A percentile compares a stretch with the other conserved stretches of the same genome.
Conservation (phyloP, 2,888 invertebrate genomes). For the Papilio gigon region DNA sequence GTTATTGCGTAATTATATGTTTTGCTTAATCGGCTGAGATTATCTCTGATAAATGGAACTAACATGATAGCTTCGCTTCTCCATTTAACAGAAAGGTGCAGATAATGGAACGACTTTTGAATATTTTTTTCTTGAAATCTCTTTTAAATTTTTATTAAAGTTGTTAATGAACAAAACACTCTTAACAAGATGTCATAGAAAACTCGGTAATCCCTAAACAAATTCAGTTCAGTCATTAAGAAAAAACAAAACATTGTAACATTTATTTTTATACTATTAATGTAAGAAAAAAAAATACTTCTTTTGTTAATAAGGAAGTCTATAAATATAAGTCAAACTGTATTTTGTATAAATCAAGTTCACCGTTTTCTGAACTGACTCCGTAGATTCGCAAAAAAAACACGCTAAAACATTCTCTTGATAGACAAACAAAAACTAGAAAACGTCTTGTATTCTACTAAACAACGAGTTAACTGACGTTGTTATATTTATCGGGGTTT, state of each 20-base stretch:
- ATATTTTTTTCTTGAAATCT: not conserved
- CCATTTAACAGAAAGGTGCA: not conserved
- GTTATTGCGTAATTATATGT: not conserved
- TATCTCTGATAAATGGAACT: not conserved
- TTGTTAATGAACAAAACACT: not conserved
- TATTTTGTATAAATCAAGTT: not conserved
- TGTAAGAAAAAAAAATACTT: no score
- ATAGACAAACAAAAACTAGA: slow-evolving; percentile 6
- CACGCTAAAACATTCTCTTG: not conserved
- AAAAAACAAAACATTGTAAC: no score
- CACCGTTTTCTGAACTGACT: not conserved
- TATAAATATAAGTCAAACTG: not conserved
- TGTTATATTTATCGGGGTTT: not conserved
- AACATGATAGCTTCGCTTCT: slow-evolving; percentile 1
- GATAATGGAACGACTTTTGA: not conserved
- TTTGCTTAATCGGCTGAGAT: not conserved
- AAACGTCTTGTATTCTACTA: slow-evolving; percentile 3
- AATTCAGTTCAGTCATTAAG: no score
- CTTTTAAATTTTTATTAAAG: not conserved
- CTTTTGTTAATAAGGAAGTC: not conserved
- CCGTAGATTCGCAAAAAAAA: not conserved
- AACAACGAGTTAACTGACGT: not conserved
- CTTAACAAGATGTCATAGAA: not conserved
- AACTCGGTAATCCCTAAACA: no score
- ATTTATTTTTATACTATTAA: no score